phyloP scores from a whole-genome alignment of 2,113 vertebrate species.

The Chloebia gouldiae region DNA sequence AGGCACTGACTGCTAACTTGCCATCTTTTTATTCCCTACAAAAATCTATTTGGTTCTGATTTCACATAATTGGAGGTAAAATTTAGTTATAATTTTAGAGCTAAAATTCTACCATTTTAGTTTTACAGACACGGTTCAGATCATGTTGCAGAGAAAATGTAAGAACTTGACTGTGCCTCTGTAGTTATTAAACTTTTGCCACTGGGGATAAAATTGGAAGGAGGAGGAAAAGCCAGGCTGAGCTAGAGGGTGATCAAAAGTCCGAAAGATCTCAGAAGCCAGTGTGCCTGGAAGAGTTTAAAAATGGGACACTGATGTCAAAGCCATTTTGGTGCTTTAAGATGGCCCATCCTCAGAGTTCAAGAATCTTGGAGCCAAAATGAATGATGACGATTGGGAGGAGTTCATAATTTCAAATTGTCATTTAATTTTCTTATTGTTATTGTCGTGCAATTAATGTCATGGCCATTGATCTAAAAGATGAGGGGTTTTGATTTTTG shows the following conservation, averaged over 20 bases:
- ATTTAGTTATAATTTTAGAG: background rate
- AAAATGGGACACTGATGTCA: constrained; percentile 33
- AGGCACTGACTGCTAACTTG: background rate
- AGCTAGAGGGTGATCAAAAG: constrained; percentile 10
- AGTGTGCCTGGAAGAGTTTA: background rate
- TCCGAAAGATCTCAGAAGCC: constrained; percentile 34
- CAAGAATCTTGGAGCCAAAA: background rate
- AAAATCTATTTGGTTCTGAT: background rate
- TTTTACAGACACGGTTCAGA: background rate
- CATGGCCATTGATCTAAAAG: background rate
- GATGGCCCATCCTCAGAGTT: background rate
- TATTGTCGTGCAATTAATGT: constrained; percentile 32
- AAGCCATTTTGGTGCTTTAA: constrained; percentile 24
- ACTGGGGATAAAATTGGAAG: constrained; percentile 26
- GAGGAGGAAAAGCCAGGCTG: background rate
- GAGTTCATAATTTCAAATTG: background rate
- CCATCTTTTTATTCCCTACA: background rate
- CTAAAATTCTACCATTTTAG: background rate
- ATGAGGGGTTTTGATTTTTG: background rate
- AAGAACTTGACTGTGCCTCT: background rate
- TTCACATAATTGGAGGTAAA: background rate
- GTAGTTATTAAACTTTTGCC: background rate
- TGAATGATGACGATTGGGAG: background rate
- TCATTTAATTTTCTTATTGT: constrained; percentile 23
- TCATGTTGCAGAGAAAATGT: background rate